phyloP scores from a whole-genome alignment of 2,888 invertebrate genomes.

The Yponomeuta sedellus region DNA sequence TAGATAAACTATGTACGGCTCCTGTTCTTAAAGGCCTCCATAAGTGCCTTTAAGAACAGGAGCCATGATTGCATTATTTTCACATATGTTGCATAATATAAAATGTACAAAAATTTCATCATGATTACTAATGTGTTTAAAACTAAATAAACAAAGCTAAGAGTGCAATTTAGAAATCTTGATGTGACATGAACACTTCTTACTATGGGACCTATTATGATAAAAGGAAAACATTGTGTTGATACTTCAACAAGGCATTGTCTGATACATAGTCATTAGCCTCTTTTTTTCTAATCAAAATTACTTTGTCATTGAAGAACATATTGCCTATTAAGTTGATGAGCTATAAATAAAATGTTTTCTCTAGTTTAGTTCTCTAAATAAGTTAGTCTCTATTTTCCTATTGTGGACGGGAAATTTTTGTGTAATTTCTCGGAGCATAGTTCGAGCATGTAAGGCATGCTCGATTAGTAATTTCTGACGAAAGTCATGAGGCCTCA shows the following conservation, averaged over 20 bases:
- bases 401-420: too few relatives aligned
- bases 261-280: neutral
- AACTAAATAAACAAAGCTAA: neutral
- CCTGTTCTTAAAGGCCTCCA: too few relatives aligned
- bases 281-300: neutral
- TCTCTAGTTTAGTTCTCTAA: too few relatives aligned
- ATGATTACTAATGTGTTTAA: neutral
- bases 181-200: neutral
- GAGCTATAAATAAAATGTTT: neutral
- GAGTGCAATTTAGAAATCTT: neutral
- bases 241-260: neutral
- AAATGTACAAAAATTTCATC: neutral
- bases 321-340: neutral
- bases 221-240: constrained; percentile 17
- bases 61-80: too few relatives aligned
- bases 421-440: too few relatives aligned
- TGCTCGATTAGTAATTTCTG: too few relatives aligned
- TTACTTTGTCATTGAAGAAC: neutral
- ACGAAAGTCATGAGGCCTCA: too few relatives aligned
- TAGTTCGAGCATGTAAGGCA: too few relatives aligned
- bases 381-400: too few relatives aligned
- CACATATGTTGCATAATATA: neutral
- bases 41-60: too few relatives aligned
- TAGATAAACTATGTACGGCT: too few relatives aligned
- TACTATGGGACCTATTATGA: neutral